Evolutionary conservation across 2,888 invertebrate species (phyloP), one percentile per base, ranked within the genome.

Genomic region (Halictus quadricinctus): DNA sequence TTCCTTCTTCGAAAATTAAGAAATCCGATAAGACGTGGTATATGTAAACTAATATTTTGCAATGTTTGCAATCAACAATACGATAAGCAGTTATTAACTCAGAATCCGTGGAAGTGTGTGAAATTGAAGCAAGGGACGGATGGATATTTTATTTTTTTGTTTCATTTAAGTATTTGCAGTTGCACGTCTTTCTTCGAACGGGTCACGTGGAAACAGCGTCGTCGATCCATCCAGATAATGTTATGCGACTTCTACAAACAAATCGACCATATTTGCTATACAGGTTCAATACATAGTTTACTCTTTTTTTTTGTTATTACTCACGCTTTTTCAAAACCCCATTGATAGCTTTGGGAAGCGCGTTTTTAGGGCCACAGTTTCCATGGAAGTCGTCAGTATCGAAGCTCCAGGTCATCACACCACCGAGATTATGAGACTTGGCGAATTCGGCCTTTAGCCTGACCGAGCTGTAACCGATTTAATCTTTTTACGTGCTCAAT

Each of bases 301-400:
- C 0, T 21, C 36, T n/a, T 13, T 66, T 8, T 18, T 2, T 25
- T 29, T 15, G 1, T 46, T 60, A 46, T 15, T 43, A 43, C 43
- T 60, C 5, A 75, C 69, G 70, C 0, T 88, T 82, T 48, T 87
- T 92, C 69, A 94, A 86, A 29, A 91, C 88, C 0, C 88, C 73
- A 87, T 96, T 96, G 72, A 97, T 95, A 18, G 96, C 94, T 60
- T 94, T 95, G 25, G 97, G 91, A 8, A 97, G 93, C 0, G 97
- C 96, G 93, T 95, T 96, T 74, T 95, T 95, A 64, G 95, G 95
- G 0, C 96, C 96, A 90, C 97, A 97, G 0, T 93, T 88, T 0
- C 96, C 97, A 18, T 92, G 95, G 91, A 97, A 97, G 92, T 98
- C 98, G 90, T 98, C 98, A 10, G 97, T 97, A 92, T 98, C 29